A percentile compares a stretch with the other conserved stretches of the same genome.
Evolutionary conservation across 23 tunicate genomes (phyloP).

Genomic region (Aplidium turbinatum): DNA sequence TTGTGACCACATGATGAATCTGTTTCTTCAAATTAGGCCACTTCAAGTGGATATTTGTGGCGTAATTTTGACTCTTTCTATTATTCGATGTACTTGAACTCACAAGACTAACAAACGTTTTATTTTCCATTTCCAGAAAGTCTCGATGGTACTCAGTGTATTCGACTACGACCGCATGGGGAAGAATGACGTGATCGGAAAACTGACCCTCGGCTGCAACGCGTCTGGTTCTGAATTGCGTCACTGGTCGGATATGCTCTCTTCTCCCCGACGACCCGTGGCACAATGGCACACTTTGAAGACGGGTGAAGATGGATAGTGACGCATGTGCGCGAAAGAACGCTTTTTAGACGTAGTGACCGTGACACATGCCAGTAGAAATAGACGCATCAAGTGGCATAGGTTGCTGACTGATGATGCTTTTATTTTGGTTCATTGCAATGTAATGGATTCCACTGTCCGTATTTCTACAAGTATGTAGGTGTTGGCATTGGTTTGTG

Average conservation of each 20-base stretch:
- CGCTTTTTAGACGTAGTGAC: too few species aligned
- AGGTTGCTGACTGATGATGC: too few species aligned
- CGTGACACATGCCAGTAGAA: too few species aligned
- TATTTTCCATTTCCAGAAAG: conserved; percentile 67
- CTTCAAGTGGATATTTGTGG: too few species aligned
- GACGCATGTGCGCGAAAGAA: too few species aligned
- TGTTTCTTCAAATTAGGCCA: too few species aligned
- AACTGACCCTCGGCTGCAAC: conserved; percentile 82
- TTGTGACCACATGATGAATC: too few species aligned
- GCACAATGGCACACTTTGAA: conserved; percentile 99
- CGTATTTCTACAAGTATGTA: too few species aligned
- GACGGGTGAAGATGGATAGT: conserved; percentile 70
- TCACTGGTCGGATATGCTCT: conserved; percentile 99
- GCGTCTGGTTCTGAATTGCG: conserved; percentile 96
- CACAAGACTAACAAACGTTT: not conserved
- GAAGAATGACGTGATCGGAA: conserved; percentile 97
- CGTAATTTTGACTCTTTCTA: not conserved
- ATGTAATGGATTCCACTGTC: too few species aligned
- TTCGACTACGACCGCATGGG: conserved; percentile 99
- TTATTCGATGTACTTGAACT: not conserved
- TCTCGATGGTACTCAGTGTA: conserved; percentile 84
- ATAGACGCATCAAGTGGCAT: too few species aligned
- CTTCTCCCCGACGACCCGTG: conserved; percentile 98
- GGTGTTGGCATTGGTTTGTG: too few species aligned
- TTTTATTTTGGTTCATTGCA: too few species aligned